Percentiles rank a stretch among this genome's conserved stretches.
Evolutionary conservation across 2,113 vertebrate genomes (phyloP).

Genomic region (Scatophagus argus): DNA sequence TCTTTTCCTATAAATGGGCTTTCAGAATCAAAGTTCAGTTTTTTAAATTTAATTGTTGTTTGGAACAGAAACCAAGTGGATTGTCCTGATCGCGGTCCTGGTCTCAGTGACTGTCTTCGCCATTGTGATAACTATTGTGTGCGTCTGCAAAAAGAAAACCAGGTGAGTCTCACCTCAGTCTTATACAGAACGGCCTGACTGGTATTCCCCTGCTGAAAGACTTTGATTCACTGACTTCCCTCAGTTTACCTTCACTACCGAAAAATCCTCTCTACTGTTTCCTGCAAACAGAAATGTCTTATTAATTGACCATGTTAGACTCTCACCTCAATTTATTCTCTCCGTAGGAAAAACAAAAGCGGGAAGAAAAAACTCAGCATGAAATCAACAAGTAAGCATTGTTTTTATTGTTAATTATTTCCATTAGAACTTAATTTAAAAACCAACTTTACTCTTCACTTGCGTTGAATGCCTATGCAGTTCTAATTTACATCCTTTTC

Average conservation of each 20-base stretch:
- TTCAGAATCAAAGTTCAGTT: background rate
- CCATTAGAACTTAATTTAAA: too few relatives aligned
- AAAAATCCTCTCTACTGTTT: background rate
- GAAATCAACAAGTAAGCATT: slow-evolving; percentile 54
- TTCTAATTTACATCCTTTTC: background rate
- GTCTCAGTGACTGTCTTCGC: slow-evolving; percentile 46
- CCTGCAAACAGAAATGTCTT: background rate
- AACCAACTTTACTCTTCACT: background rate
- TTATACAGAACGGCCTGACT: background rate
- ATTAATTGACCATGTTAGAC: background rate
- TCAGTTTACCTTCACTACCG: background rate
- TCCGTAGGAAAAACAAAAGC: slow-evolving; percentile 37
- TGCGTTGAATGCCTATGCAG: background rate
- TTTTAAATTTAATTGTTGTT: background rate
- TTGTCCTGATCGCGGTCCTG: slow-evolving; percentile 80
- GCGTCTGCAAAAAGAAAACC: slow-evolving; percentile 60
- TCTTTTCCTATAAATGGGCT: background rate
- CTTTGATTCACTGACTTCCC: background rate
- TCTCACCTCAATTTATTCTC: slow-evolving; percentile 4
- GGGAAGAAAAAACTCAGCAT: slow-evolving; percentile 2
- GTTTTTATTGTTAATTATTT: background rate
- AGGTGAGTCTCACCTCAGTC: slow-evolving; percentile 62
- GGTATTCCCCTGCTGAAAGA: background rate
- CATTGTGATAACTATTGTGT: slow-evolving; percentile 44
- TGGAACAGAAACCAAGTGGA: slow-evolving; percentile 57